A percentile compares a stretch with the other conserved stretches of the same genome.
Evolutionary conservation across 2,888 invertebrate genomes (phyloP).

Genomic region (Heteromyza rotundicornis): DNA sequence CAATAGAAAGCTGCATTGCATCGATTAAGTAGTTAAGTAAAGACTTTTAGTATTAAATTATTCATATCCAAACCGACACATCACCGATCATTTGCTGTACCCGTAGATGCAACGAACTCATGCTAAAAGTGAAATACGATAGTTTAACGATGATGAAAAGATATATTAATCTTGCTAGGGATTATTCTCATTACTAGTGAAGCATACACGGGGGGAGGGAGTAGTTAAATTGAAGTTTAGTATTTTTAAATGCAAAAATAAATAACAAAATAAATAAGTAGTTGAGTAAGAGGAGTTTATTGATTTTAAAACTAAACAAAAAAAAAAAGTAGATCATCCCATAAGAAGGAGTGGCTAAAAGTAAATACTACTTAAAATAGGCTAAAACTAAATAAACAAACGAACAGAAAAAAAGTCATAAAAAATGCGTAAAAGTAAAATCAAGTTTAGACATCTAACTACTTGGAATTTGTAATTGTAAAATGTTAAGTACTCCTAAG

Average conservation of each 20-base stretch:
- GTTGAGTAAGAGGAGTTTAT: conserved; percentile 46
- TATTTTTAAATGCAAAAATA: background rate
- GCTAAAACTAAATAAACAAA: conserved; percentile 14
- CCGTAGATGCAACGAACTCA: too few relatives aligned
- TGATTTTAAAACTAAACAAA: conserved; percentile 34
- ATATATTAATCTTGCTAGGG: too few relatives aligned
- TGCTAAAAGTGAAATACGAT: too few relatives aligned
- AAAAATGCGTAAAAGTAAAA: conserved; percentile 1
- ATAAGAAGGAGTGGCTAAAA: conserved; percentile 32
- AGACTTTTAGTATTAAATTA: too few relatives aligned
- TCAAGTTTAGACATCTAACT: background rate
- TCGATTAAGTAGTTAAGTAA: too few relatives aligned
- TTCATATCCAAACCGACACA: too few relatives aligned
- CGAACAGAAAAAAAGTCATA: background rate
- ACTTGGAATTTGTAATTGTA: conserved; percentile 4
- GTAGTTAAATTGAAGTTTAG: background rate
- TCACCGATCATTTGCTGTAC: too few relatives aligned
- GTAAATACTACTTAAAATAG: conserved; percentile 15
- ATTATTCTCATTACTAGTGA: background rate
- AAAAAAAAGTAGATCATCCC: conserved; percentile 45
- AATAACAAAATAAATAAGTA: background rate
- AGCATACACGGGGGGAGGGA: background rate
- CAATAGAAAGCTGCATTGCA: too few relatives aligned
- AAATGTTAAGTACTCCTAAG: conserved; percentile 20
- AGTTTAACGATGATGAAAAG: too few relatives aligned